phyloP scores from a whole-genome alignment of 2,113 vertebrate genomes.

The Oostethus manadensis region DNA sequence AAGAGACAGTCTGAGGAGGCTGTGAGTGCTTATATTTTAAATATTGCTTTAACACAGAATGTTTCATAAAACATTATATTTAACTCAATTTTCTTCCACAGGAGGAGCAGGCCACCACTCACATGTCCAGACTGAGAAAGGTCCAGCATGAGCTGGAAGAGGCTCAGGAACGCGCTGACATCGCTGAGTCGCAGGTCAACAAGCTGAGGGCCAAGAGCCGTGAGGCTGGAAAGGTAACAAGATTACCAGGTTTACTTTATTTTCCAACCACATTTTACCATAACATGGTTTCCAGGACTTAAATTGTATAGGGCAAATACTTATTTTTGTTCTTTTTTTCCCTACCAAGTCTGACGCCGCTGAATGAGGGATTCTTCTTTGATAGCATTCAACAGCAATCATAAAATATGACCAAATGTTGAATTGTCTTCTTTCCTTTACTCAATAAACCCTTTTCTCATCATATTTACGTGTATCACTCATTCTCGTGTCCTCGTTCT shows the following conservation, averaged over 20 bases:
- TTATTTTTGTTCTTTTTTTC: slow-evolving; percentile 1
- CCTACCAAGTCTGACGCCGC: slow-evolving; percentile 17
- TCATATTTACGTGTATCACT: neutral
- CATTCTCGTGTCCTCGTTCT: neutral
- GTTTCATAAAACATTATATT: neutral
- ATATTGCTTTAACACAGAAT: neutral
- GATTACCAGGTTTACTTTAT: neutral
- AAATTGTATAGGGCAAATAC: neutral
- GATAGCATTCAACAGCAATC: slow-evolving; percentile 10
- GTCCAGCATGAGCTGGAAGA: slow-evolving; percentile 39
- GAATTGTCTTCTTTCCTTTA: slow-evolving; percentile 8
- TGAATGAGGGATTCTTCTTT: slow-evolving; percentile 17
- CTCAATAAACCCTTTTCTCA: slow-evolving; percentile 21
- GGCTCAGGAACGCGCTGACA: slow-evolving; percentile 33
- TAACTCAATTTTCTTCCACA: slow-evolving; percentile 7
- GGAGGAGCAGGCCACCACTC: slow-evolving; percentile 38
- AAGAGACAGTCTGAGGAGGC: slow-evolving; percentile 37
- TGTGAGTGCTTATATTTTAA: slow-evolving; percentile 2
- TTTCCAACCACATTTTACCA: neutral
- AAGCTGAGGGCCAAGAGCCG: slow-evolving; percentile 35
- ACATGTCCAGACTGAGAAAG: slow-evolving; percentile 32
- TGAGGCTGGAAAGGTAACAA: slow-evolving; percentile 25
- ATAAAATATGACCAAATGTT: slow-evolving; percentile 38
- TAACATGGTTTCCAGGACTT: neutral
- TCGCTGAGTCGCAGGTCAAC: slow-evolving; percentile 37